These are phyloP conservation scores for Rattus rattus DNA, from an alignment of 2,113 vertebrate species.

Conservation along the genomic window DNA sequence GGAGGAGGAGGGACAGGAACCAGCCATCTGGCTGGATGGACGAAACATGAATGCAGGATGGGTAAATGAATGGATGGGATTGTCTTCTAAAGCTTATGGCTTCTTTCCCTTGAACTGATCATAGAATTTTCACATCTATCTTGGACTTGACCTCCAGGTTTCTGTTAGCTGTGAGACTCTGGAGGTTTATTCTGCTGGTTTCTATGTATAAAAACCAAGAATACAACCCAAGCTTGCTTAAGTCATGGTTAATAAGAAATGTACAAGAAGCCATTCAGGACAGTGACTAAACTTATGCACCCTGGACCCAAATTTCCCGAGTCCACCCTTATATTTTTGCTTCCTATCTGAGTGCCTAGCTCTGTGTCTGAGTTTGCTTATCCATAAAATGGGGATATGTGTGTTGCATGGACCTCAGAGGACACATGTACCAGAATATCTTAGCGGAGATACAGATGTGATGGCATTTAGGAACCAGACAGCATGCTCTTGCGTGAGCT, in stretches of 20 bases:
- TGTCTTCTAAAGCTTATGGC: not conserved
- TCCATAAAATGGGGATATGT: not conserved
- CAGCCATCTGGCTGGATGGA: too few species aligned
- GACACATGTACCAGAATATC: not conserved
- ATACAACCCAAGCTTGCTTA: not conserved
- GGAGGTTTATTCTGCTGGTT: not conserved
- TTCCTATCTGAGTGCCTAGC: not conserved
- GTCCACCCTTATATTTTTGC: not conserved
- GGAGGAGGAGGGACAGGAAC: not conserved
- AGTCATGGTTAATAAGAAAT: not conserved
- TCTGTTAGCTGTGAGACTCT: not conserved
- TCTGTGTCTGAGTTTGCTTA: not conserved
- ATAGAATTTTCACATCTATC: not conserved
- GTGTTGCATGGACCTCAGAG: not conserved
- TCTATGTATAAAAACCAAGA: not conserved
- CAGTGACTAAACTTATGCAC: not conserved
- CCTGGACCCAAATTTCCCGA: not conserved
- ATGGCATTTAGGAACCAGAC: not conserved
- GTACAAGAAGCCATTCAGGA: not conserved
- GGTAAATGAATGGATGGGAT: too few species aligned
- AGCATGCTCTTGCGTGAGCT: not conserved
- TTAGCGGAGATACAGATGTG: not conserved
- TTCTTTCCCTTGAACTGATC: not conserved
- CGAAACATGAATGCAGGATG: not conserved
- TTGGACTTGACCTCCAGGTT: not conserved